Evolutionary conservation across 2,797 vertebrate species (phyloP).

Genomic region (Liparis tanakae): DNA sequence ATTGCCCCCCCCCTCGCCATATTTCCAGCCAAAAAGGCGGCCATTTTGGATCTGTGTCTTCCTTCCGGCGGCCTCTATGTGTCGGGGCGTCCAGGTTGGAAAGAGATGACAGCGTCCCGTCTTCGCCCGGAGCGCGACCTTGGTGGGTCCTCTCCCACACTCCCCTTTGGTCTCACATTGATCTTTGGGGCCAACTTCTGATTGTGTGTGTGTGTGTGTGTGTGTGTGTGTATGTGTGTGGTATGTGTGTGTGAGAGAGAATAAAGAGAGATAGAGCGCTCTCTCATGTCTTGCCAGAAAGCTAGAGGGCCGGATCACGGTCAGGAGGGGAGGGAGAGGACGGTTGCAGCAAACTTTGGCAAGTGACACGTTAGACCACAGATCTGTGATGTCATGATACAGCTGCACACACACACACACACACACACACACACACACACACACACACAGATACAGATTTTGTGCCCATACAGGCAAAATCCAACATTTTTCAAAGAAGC

Average conservation of each 20-base stretch:
- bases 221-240: conserved; percentile 20
- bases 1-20: conserved; percentile 58
- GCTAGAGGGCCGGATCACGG: conserved; percentile 51
- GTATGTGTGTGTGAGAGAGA: not conserved
- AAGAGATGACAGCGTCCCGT: conserved; percentile 69
- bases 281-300: conserved; percentile 69
- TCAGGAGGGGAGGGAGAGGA: conserved; percentile 34
- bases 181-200: conserved; percentile 63
- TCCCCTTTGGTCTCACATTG: conserved; percentile 65
- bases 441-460: not conserved
- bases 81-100: conserved; percentile 67
- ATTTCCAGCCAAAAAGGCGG: conserved; percentile 72
- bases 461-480: not conserved
- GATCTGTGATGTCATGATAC: conserved; percentile 32
- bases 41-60: conserved; percentile 67
- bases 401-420: conserved; percentile 6
- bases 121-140: conserved; percentile 66
- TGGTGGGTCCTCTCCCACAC: conserved; percentile 42
- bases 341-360: conserved; percentile 48
- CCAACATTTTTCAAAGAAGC: conserved; percentile 9
- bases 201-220: conserved; percentile 25
- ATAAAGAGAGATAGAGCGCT: conserved; percentile 28
- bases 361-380: conserved; percentile 20
- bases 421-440: not conserved
- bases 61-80: conserved; percentile 65